Base-by-base conservation (phyloP, 2,888 invertebrate genomes). In the Sipunculus nudus region DNA sequence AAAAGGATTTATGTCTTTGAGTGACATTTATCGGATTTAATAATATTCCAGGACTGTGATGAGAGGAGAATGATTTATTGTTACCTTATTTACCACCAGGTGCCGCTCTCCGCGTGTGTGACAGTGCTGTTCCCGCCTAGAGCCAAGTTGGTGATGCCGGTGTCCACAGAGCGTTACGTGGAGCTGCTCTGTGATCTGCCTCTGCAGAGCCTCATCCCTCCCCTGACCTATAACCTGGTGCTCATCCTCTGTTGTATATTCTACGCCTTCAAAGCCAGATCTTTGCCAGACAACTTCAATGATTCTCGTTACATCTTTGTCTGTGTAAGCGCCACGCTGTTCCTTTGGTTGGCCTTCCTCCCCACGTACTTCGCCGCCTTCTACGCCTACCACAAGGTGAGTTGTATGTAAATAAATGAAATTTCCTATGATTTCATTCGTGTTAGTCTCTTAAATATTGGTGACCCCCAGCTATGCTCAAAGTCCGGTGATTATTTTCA, bases 121-220 rank as follows among this genome's bases (percentile, higher is more conserved):
- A 54, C 46, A 1, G 29, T 50, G 23, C 23, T 63, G 32, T 29
- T 39, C 13, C 63, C 63, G 13, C 58, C 63, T 1, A 32, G 19
- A n/a, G 49, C 43, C 28, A 19, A 10, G 10, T n/a, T 59, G 39
- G 65, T 71, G 23, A 75, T 75, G 73, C 75, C 75, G 2, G 63
- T 71, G 32, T 46, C 54, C 35, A 74, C 71, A 4, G 69, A 71
- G 48, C 65, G 70, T 41, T 68, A 69, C 50, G 75, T 75, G 29
- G 75, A 74, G 56, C 59, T 72, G 47, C 65, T 68, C 49, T 77
- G 76, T 60, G 63, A 69, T 39, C 64, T 76, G 45, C 74, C 75
- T 2, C 48, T 66, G 32, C 60, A 59, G 2, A 71, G 73, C 23
- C 62, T 77, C 10, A 59, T 75, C 25, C 63, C 72, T 1, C 71